A percentile compares a stretch with the other conserved stretches of the same genome.
Conservation (phyloP, 2,797 vertebrate species). For the Ctenopoma kingsleyae region DNA sequence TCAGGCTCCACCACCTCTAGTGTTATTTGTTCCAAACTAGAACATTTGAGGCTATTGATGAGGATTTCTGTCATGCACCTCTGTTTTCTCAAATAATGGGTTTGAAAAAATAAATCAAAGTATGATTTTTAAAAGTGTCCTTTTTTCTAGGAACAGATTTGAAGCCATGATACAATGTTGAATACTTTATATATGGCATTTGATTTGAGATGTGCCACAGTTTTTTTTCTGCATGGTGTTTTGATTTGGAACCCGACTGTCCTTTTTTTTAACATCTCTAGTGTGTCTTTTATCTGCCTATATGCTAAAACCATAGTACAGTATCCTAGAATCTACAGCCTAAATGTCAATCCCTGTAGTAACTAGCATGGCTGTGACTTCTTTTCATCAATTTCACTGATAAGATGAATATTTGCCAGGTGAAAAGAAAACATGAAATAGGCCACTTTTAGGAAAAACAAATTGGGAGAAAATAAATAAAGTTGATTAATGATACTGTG, state of each 20-base stretch:
- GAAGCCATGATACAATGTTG: conserved; percentile 82
- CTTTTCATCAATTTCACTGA: conserved; percentile 75
- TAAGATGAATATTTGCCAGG: conserved; percentile 59
- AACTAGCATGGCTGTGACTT: conserved; percentile 83
- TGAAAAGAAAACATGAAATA: conserved; percentile 57
- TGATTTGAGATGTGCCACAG: conserved; percentile 85
- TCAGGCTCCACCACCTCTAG: conserved; percentile 56
- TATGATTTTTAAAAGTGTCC: conserved; percentile 86
- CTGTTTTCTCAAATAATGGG: conserved; percentile 54
- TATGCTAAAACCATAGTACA: conserved; percentile 75
- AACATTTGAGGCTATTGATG: conserved; percentile 55
- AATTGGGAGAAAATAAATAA: conserved; percentile 86
- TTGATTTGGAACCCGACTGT: conserved; percentile 82
- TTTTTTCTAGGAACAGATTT: conserved; percentile 87
- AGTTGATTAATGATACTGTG: conserved; percentile 74
- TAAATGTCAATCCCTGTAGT: conserved; percentile 82
- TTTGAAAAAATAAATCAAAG: conserved; percentile 72
- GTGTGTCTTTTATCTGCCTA: conserved; percentile 67
- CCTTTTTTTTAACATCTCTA: conserved; percentile 49
- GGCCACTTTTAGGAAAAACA: conserved; percentile 86
- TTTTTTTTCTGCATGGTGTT: conserved; percentile 79
- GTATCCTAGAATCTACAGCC: conserved; percentile 71
- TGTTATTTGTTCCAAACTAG: conserved; percentile 76
- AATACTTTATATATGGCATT: conserved; percentile 84
- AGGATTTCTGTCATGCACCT: conserved; percentile 34